Conservation (phyloP, 2,888 invertebrate species). For the Hecatera dysodea region DNA sequence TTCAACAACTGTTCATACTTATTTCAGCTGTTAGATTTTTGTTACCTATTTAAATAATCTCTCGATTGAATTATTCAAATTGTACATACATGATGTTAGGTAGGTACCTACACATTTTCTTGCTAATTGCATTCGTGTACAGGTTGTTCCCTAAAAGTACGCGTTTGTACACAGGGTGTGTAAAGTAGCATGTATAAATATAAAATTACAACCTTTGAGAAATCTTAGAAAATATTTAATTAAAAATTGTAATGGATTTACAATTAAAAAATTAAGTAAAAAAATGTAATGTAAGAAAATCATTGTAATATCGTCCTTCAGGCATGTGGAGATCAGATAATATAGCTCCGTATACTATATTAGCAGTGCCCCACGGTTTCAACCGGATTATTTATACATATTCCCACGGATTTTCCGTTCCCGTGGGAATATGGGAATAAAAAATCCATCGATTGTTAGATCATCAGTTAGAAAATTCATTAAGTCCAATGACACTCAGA, state of each 20-base stretch:
- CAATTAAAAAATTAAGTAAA: neutral
- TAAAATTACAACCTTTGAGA: neutral
- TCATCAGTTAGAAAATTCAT: too few species aligned
- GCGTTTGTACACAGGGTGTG: conserved; percentile 12
- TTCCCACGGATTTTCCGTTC: too few species aligned
- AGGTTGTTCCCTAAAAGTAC: neutral
- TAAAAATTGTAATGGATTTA: neutral
- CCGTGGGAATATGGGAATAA: too few species aligned
- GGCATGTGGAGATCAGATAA: neutral
- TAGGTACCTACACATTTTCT: neutral
- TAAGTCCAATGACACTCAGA: too few species aligned
- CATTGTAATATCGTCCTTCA: neutral
- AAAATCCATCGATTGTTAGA: too few species aligned
- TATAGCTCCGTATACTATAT: too few species aligned
- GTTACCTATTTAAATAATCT: too few species aligned
- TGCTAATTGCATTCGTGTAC: neutral
- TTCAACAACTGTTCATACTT: neutral
- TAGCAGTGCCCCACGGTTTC: too few species aligned
- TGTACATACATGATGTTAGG: neutral
- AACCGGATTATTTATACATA: too few species aligned
- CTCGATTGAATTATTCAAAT: neutral
- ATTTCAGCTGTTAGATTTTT: neutral
- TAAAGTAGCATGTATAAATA: neutral
- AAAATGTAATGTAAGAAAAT: too few species aligned
- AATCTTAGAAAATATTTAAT: neutral